These are phyloP conservation scores for Myanophis thanlyinensis DNA, from an alignment of 2,113 vertebrate genomes.

Conservation along the genomic window DNA sequence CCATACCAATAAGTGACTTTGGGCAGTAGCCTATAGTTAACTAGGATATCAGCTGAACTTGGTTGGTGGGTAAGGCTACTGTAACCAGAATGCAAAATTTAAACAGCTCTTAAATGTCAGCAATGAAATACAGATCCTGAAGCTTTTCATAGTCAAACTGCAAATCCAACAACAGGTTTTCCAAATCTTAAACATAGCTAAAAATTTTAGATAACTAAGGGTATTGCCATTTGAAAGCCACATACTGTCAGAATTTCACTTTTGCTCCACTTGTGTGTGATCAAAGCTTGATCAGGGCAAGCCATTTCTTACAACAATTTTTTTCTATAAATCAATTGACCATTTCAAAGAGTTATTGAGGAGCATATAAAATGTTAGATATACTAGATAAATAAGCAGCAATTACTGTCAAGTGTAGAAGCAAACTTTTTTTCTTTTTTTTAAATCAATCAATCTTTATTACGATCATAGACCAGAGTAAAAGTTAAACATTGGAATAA, in stretches of 20 bases:
- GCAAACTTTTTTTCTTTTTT: background rate
- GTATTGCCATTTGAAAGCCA: background rate
- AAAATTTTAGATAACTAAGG: background rate
- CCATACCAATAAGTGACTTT: background rate
- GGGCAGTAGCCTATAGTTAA: background rate
- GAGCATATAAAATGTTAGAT: background rate
- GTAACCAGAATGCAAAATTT: background rate
- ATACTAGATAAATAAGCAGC: background rate
- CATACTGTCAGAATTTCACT: background rate
- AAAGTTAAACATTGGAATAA: background rate
- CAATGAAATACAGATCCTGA: background rate
- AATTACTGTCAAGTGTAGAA: background rate
- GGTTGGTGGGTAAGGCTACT: background rate
- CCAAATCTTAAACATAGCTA: background rate
- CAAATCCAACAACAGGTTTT: background rate
- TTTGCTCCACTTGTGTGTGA: background rate
- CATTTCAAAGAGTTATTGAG: background rate
- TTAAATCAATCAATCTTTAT: background rate
- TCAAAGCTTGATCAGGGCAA: background rate
- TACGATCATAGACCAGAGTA: background rate
- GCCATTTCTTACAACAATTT: background rate
- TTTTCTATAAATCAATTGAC: background rate
- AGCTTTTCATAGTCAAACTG: background rate
- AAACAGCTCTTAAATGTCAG: background rate
- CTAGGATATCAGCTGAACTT: background rate